Evolutionary conservation across 2,113 vertebrate species (phyloP), one percentile per base, ranked within the genome.

Genomic region (Channa maculata): DNA sequence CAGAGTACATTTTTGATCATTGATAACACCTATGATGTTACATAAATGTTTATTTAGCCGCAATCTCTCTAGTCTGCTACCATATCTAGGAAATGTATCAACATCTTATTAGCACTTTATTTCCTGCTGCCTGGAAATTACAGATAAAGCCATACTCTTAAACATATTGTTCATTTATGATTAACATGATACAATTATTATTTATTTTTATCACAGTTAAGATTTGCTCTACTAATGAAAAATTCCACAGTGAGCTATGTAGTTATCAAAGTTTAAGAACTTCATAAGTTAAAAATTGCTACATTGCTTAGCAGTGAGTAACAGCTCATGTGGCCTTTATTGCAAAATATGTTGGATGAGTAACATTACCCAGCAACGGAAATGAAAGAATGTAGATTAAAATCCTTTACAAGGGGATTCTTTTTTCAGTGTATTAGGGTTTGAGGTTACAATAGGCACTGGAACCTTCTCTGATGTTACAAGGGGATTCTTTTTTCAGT

Each of bases 181-280:
- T 70, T 82, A 37, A 87, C 6, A 51, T 34, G 52, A 64, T 49
- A 46, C 43, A 50, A 51, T 3, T 6, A 55, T 65, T 4, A 71
- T 65, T 77, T 71, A 78, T 81, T 80, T 59, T 41, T 54, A 38
- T 37, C 49, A 72, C 34, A 5, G 13, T 51, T 15, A 83, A 45
- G 53, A 38, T 50, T 58, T 44, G 15, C 78, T 57, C 13, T 3
- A 12, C 10, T 65, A 1, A 2, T 33, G 24, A 38, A 37, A 48
- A 49, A 6, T 48, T 49, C 39, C 34, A 45, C 15, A 48, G 46
- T 13, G 51, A 41, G 38, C 58, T 9, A 15, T 50, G 4, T 15
- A 8, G 9, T 37, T 10, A 33, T 57, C 36, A 54, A 44, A 60
- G 4, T 24, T 24, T 24, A 24, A 24, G 24, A 24, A 24, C 24